Base-by-base conservation (phyloP, 2,113 vertebrate genomes). In the Aegotheles bennettii region DNA sequence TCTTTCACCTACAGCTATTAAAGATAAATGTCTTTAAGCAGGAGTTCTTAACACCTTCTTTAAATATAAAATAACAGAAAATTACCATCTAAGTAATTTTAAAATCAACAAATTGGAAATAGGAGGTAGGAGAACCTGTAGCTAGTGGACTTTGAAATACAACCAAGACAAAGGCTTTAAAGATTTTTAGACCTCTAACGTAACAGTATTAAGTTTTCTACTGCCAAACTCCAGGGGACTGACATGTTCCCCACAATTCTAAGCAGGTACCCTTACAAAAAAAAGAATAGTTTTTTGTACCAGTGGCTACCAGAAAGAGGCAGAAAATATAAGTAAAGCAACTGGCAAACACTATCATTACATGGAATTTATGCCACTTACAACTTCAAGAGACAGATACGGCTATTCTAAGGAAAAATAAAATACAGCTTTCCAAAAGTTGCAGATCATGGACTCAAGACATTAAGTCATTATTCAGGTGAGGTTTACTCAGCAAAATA, bases 1-100 rank as follows among this genome's bases (percentile, higher is more conserved):
- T 97, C 97, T 96, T 97, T 97, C 97, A 96, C 96, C 96, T 97
- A 97, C 82, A 97, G 95, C 96, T 97, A 97, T 97, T 96, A 97
- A 97, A 97, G 94, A 97, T 96, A 97, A 97, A 97, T 95, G 96
- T 97, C 90, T 97, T 97, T 97, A 97, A 95, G 91, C 95, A 97
- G 93, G 90, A 97, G 79, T 94, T 97, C 91, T 97, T 96, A n/a
- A 96, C 42, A 97, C 53, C 92, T 97, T 96, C 80, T 96, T 97
- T 81, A 95, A 96, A 96, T 96, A 96, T 81, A 96, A 96, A 96
- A 96, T 96, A 95, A 95, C 91, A 97, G 82, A 97, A 95, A 95
- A 82, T 93, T 74, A 96, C 26, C 42, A 94, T 76, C 84, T 90
- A 91, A 53, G 40, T 91, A 84, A 89, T 79, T 93, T 96, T 75